A percentile compares a stretch with the other conserved stretches of the same genome.
Conservation (phyloP, 2,113 vertebrate species). For the Esox niger region DNA sequence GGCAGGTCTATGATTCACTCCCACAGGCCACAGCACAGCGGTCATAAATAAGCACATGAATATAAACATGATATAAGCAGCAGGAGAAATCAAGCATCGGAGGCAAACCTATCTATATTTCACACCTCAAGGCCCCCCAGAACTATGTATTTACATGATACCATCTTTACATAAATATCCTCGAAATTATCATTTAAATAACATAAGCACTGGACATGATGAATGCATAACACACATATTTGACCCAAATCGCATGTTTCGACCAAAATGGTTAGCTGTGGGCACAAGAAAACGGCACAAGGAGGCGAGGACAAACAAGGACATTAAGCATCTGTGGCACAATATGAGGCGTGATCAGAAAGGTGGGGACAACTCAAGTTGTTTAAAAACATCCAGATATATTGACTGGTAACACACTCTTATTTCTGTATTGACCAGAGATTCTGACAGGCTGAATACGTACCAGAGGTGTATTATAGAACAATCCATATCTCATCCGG, state of each 20-base stretch:
- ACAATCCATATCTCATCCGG: slow-evolving; percentile 93
- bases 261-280: slow-evolving; percentile 21
- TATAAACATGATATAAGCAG: slow-evolving; percentile 56
- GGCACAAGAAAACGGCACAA: slow-evolving; percentile 6
- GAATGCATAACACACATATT: slow-evolving; percentile 52
- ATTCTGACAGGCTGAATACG: slow-evolving; percentile 53
- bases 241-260: slow-evolving; percentile 37
- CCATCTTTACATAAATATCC: slow-evolving; percentile 51
- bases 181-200: slow-evolving; percentile 67
- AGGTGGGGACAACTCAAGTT: neutral
- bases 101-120: slow-evolving; percentile 60
- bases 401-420: neutral
- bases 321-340: slow-evolving; percentile 5
- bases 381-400: slow-evolving; percentile 1
- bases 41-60: slow-evolving; percentile 54
- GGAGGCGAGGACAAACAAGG: neutral
- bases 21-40: slow-evolving; percentile 19
- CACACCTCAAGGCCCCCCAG: slow-evolving; percentile 51
- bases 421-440: neutral
- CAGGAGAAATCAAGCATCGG: slow-evolving; percentile 37
- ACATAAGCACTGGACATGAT: slow-evolving; percentile 30
- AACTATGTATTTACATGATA: slow-evolving; percentile 45
- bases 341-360: neutral
- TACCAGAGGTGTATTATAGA: slow-evolving; percentile 97
- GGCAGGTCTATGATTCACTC: slow-evolving; percentile 29